phyloP scores from a whole-genome alignment of 1,140 invertebrate species.

The Condylostylus longicornis region DNA sequence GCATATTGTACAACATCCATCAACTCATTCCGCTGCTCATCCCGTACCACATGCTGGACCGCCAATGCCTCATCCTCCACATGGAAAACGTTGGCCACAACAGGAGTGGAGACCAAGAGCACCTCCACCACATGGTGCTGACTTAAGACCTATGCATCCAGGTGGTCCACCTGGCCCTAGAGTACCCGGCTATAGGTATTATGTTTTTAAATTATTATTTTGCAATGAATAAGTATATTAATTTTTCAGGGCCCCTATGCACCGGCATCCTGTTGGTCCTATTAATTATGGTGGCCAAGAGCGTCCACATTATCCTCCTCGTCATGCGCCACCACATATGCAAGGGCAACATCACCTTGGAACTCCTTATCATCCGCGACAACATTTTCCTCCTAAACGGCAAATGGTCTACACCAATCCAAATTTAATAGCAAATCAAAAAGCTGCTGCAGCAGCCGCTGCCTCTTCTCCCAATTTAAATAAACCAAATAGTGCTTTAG shows the following conservation, averaged over 20 bases:
- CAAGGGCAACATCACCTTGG: constrained; percentile 24
- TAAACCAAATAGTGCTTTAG: not conserved
- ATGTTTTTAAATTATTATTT: no score
- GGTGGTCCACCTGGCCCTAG: constrained; percentile 5
- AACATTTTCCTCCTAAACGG: constrained; percentile 18
- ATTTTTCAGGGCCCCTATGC: no score
- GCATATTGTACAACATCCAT: constrained; percentile 3
- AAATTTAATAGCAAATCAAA: constrained; percentile 5
- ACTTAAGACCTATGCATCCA: constrained; percentile 7
- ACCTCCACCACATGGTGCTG: not conserved
- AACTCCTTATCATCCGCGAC: constrained; percentile 10
- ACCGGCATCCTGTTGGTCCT: constrained; percentile 13
- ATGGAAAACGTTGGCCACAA: constrained; percentile 7
- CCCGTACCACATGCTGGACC: not conserved
- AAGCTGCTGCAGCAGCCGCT: not conserved
- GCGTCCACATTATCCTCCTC: constrained; percentile 15
- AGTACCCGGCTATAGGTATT: constrained; percentile 11
- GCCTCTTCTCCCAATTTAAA: not conserved
- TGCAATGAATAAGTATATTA: no score
- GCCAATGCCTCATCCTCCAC: constrained; percentile 3
- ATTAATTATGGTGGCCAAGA: constrained; percentile 13
- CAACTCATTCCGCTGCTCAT: constrained; percentile 19
- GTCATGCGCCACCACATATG: constrained; percentile 22
- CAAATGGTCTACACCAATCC: constrained; percentile 18
- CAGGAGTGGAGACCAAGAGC: not conserved